A percentile compares a stretch with the other conserved stretches of the same genome.
Conservation (phyloP, 2,797 vertebrate species). For the Oceanodroma leucorhoa region DNA sequence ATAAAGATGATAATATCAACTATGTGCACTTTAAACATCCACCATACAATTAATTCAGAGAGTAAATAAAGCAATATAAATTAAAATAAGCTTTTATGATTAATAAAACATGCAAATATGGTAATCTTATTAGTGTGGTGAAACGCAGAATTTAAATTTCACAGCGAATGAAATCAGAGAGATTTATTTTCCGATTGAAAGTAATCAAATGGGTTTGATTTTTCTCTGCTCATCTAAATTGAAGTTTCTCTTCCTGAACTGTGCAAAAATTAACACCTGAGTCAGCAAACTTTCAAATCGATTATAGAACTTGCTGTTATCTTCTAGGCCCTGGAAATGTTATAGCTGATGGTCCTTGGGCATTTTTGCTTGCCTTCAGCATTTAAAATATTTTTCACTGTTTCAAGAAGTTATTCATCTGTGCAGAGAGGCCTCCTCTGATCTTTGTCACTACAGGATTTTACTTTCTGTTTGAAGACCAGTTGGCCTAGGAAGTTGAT, state of each 20-base stretch:
- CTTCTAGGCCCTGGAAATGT: neutral
- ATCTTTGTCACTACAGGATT: neutral
- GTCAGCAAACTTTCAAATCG: neutral
- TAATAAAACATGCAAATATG: slow-evolving; percentile 24
- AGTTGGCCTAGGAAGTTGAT: neutral
- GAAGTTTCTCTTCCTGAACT: neutral
- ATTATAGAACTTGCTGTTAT: neutral
- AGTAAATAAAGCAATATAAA: slow-evolving; percentile 21
- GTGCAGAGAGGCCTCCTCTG: neutral
- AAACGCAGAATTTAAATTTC: slow-evolving; percentile 26
- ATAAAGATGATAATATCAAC: neutral
- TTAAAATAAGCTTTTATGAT: slow-evolving; percentile 30
- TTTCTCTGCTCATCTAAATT: neutral
- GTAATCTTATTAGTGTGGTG: slow-evolving; percentile 6
- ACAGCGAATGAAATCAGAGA: neutral
- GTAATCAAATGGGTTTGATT: slow-evolving; percentile 22
- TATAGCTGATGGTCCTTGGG: neutral
- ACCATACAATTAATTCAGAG: slow-evolving; percentile 44
- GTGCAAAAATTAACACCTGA: neutral
- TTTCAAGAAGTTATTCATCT: neutral
- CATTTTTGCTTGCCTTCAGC: neutral
- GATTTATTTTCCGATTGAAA: slow-evolving; percentile 41
- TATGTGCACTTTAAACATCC: slow-evolving; percentile 6
- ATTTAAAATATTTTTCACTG: neutral
- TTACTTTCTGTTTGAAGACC: neutral